phyloP scores from a whole-genome alignment of 2,113 vertebrate genomes.

The Hassar affinis region DNA sequence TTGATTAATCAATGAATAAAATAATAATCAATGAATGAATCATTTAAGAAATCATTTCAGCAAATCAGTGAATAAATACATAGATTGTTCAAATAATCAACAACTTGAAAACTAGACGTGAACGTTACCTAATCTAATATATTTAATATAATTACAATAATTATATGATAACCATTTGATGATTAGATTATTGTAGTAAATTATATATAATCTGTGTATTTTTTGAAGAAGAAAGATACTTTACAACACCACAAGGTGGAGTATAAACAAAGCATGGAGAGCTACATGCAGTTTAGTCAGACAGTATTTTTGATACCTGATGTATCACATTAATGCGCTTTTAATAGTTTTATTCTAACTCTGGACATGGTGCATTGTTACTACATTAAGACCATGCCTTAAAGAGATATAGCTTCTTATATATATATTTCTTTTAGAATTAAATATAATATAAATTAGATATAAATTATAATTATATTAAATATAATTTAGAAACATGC shows the following conservation, averaged over 20 bases:
- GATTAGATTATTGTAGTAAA: background rate
- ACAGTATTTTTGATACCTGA: background rate
- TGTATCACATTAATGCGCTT: background rate
- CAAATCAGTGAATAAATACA: background rate
- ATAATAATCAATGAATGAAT: background rate
- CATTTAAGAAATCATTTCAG: background rate
- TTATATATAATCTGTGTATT: background rate
- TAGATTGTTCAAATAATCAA: background rate
- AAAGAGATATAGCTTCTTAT: background rate
- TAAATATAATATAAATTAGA: background rate
- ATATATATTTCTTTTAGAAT: no score
- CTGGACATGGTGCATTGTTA: background rate
- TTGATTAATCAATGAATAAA: background rate
- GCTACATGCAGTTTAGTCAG: background rate
- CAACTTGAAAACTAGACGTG: background rate
- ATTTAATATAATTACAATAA: background rate
- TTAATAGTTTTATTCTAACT: background rate
- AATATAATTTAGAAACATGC: background rate
- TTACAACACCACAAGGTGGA: slow-evolving; percentile 39
- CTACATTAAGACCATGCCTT: background rate
- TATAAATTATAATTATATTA: no score
- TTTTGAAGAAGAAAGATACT: background rate
- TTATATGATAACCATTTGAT: background rate
- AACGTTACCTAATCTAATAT: background rate
- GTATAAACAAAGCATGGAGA: background rate